phyloP scores from a whole-genome alignment of 2,888 invertebrate genomes.

The Ferrisia virgata region DNA sequence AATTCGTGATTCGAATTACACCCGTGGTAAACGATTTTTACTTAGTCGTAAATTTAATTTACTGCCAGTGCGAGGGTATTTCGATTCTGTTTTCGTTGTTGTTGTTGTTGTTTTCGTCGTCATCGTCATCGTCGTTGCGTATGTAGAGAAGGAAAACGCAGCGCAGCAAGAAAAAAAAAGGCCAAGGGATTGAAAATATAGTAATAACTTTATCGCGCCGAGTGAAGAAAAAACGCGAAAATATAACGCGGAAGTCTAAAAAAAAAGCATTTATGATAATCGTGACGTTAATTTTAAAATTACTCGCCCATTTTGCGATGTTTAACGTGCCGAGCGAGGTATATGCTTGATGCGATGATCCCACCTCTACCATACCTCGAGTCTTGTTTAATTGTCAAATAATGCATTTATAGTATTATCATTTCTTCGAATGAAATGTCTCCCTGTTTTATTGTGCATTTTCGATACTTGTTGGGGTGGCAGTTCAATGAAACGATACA shows the following conservation, averaged over 20 bases:
- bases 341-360: no score
- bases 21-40: not conserved
- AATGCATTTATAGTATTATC: no score
- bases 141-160: not conserved
- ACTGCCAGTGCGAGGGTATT: not conserved
- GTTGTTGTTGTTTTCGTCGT: not conserved
- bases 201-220: not conserved
- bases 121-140: not conserved
- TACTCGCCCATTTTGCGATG: not conserved
- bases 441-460: no score
- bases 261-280: not conserved
- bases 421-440: no score
- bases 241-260: not conserved
- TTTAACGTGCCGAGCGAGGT: no score
- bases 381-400: no score
- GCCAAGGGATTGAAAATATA: not conserved
- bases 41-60: conserved; percentile 11
- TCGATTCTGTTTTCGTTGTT: not conserved
- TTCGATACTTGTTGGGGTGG: no score
- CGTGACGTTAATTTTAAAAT: conserved; percentile 1
- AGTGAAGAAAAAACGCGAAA: not conserved
- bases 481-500: no score
- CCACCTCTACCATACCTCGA: no score
- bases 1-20: conserved; percentile 36
- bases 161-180: not conserved